Base-by-base conservation (phyloP, 2,888 invertebrate species). In the Brachyptera putata region DNA sequence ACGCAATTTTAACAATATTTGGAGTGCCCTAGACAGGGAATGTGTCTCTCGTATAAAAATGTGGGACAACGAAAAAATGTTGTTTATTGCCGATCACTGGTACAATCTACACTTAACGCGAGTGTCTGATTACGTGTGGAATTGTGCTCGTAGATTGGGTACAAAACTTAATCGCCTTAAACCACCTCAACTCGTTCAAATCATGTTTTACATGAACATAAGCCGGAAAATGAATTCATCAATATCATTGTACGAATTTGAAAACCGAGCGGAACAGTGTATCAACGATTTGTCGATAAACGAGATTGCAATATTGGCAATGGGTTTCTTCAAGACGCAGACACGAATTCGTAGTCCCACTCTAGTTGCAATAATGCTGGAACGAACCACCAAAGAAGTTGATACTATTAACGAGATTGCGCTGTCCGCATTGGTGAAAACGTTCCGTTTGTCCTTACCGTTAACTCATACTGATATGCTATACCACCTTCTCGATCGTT, bases 281-380 rank as follows among this genome's bases (percentile, higher is more conserved):
- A 75, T 86, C n/a, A 68, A 80, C 5, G 69, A 79, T 22, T 79
- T 88, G 70, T 78, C 76, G 21, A 66, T 84, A 4, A 81, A 85
- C 65, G 89, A 91, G 70, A 72, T 90, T 61, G 86, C 84, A 11
- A 79, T 91, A 13, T 79, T 87, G 66, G 80, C 85, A 3, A 84
- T 88, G 82, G 89, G 86, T 0, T 89, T 87, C 71, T 91, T 91
- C 68, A 90, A 90, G 76, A 85, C 84, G 14, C 80, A 84, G 74
- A 85, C 83, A 1, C 80, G 77, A 14, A 77, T 91, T 53, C 78
- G 80, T 63, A 80, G 76, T 70, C 65, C 70, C 2, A 69, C 72
- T 0, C 67, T 87, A 41, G 57, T 84, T 0, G 67, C 74, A 1
- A 75, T 76, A 56, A 76, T 85, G 1, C 80, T 85, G 34, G 65